Evolutionary conservation across 2,113 vertebrate species (phyloP), one percentile per base, ranked within the genome.

Genomic region (Toxostoma redivivum): DNA sequence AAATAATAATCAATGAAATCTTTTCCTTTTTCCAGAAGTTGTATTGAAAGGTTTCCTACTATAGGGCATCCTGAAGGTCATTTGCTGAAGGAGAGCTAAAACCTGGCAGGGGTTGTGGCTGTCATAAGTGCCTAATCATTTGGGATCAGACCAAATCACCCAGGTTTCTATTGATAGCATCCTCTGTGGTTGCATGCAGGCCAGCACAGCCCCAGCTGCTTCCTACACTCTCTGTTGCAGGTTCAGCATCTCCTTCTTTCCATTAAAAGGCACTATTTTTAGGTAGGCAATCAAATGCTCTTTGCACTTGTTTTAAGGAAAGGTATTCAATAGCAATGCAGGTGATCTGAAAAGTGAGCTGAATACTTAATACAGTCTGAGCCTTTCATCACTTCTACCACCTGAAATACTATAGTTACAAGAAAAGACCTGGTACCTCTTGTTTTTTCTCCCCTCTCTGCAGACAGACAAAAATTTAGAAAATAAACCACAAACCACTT

Each of bases 401-500:
- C 60, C 23, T 89, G 72, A 77, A 90, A 70, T 38, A 21, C 66
- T 28, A 62, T 22, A 84, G 56, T 15, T 81, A 62, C 38, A 73
- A 77, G 60, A 77, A 61, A 90, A 70, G 12, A 60, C 7, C 15
- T 4, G 1, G 3, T 77, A 50, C 40, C 28, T 81, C 44, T 79
- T 4, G 6, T 23, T 65, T 53, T 45, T 23, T 12, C 24, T 31
- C 7, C 6, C 12, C 27, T 70, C 42, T 42, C 30, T 42, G 45
- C 65, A 76, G 81, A 66, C 54, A 97, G 53, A 54, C 10, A 92
- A 79, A 88, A 88, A 93, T 53, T 57, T 77, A 85, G 87, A 85
- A 94, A 93, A 92, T 73, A 96, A 95, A 90, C 84, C 93, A 56
- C 35, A 97, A 95, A 88, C 86, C 91, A 67, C 33, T 45, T 78